Evolutionary conservation across 2,797 vertebrate species (phyloP), one percentile per base, ranked within the genome.

Genomic region (Danio choprae): DNA sequence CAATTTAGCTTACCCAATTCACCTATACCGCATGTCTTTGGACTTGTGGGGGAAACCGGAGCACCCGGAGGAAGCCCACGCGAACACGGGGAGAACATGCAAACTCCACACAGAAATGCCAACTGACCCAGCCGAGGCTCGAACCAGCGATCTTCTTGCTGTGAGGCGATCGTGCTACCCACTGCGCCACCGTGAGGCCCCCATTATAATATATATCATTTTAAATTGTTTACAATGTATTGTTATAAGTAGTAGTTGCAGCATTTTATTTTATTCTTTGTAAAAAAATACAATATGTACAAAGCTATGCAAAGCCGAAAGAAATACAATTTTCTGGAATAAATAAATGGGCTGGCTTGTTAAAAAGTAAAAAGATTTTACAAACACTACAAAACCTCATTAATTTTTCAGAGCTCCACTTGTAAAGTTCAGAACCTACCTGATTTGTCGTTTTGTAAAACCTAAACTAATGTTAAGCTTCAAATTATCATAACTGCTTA

Each of bases 391-490:
- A 18, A 29, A 56, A 16, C 18, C 4, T 20, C n/a, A 51, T 68
- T n/a, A 12, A 18, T 74, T 7, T 46, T 18, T 55, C 12, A 53
- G 9, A n/a, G n/a, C 5, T 20, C 15, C 6, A n/a, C 22, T 74
- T 60, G 12, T 50, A n/a, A 48, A n/a, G 18, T 22, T 76, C 67
- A 36, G 4, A 11, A 22, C 38, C 11, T 41, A 71, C 51, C 46
- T 48, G 22, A 1, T 20, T 44, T 55, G 15, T 56, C n/a, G 3
- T 78, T 67, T 65, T 65, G n/a, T 15, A 40, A 58, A 65, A n/a
- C 62, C 43, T 67, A 58, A 82, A 62, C 15, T 73, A 77, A 82
- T 79, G 18, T 48, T 12, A 76, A 38, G 60, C 62, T 59, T 72
- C 67, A 58, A 73, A 82, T 68, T 41, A 65, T 64, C 43, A 51